Evolutionary conservation across 1,140 invertebrate species (phyloP), one percentile per base, ranked within the genome.

Genomic region (Hirudo medicinalis): DNA sequence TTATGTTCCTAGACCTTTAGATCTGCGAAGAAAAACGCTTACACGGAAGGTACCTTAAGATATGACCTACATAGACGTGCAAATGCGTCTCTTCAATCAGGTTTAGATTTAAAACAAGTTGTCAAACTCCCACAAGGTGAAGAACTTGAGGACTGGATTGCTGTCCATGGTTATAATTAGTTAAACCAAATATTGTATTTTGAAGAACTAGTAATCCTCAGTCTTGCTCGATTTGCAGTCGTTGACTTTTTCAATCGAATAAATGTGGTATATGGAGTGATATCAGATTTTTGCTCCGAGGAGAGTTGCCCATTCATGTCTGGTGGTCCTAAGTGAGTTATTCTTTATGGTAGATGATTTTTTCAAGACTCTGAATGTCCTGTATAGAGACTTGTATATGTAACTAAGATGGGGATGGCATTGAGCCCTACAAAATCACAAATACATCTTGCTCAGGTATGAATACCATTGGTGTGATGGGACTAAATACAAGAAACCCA

Each of bases 201-300:
- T 25, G 57, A 63, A 63, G 22, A 63, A 63, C 22, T 13, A 25
- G 9, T 63, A 63, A 13, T 29, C 6, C 17, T 72, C 32, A 29
- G 49, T 74, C 19, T 32, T 20, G 32, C 29, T 40, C 70, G 71
- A 72, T 78, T 80, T 81, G 74, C 81, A 94, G 91, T 94, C 76
- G 93, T 96, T 6, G 93, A 96, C 78, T 96, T 96, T 80, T 96
- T 96, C 81, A 96, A 96, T 81, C 86, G 92, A 77, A 93, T 96
- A 75, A 96, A 96, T 83, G 82, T 96, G 19, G 90, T 96, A 76
- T 85, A 85, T 78, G 93, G 93, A 13, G 92, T 91, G 19, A 87
- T 96, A 40, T 89, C 78, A 68, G 92, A 94, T 78, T 90, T 87
- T 79, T 96, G 93, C 79, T 91, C 89, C 60, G 88, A 89, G 76